Percentiles rank a stretch among this genome's conserved stretches.
phyloP scores from a whole-genome alignment of 2,797 vertebrate species.

The Pachyuromys duprasi region DNA sequence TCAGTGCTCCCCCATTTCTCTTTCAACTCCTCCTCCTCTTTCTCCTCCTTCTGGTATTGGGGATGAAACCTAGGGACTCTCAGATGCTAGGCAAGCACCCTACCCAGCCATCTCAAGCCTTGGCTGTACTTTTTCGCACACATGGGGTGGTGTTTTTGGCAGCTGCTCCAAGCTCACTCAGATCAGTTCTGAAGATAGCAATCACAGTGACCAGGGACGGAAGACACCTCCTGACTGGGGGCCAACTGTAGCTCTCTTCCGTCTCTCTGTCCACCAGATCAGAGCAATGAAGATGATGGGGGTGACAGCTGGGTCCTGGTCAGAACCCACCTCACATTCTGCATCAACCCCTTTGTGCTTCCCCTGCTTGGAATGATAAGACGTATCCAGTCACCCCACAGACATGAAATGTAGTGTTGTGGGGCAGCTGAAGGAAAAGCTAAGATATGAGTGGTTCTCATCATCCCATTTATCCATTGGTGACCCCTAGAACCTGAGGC shows the following conservation, averaged over 20 bases:
- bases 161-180: background rate
- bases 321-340: background rate
- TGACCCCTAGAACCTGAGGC: background rate
- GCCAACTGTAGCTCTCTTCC: fast-evolving
- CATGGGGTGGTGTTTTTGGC: background rate
- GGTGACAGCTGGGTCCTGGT: background rate
- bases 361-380: background rate
- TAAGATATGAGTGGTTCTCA: background rate
- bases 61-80: background rate
- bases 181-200: background rate
- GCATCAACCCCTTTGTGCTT: background rate
- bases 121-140: background rate
- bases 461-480: background rate
- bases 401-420: background rate
- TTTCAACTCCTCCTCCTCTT: background rate
- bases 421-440: background rate
- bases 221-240: too few species aligned
- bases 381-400: background rate
- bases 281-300: background rate
- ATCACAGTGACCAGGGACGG: background rate
- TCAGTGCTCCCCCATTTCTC: background rate
- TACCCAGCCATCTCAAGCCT: background rate
- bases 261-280: background rate
- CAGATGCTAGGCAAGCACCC: background rate
- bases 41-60: background rate